Evolutionary conservation across 2,888 invertebrate genomes (phyloP), one percentile per base, ranked within the genome.

Genomic region (Drosophila aldrichi): DNA sequence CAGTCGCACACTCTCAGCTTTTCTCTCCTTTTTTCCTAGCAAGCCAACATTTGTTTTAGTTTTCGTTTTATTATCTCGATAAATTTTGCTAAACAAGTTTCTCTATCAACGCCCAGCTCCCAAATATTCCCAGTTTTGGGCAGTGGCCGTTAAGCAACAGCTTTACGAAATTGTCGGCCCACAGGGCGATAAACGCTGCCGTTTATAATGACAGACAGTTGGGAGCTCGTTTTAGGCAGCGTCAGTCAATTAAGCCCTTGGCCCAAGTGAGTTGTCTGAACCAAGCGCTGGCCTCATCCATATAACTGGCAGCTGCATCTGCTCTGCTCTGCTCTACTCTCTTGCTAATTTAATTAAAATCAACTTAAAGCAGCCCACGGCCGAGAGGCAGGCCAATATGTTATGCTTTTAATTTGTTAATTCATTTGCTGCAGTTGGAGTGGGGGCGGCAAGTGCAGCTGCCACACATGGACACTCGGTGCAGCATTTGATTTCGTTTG

Each of bases 331-430:
- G 25, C 25, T 25, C 25, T 25, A 7, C 46, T 46, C 9, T 10
- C 65, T 61, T 57, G 65, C 74, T 87, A 86, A 87, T 87, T 87
- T 81, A 87, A 87, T 87, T 87, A 87, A 88, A 88, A 80, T 76
- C 80, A 86, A 88, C 86, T 88, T 81, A 78, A 74, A 72, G 80
- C 81, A 73, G 70, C 52, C 60, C 25, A 63, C 44, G 62, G 54
- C 70, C 60, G 78, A 36, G 29, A 56, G 54, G 70, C 70, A 54
- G 71, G 75, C 82, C 87, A 84, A 87, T 84, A 86, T 86, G 87
- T 76, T 71, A 81, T 79, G 77, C 84, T 87, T 84, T 84, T 84
- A 87, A 84, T 84, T 84, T 87, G 84, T 84, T 84, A 84, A 87
- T 84, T 87, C 87, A 84, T 87, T 87, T 87, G 72, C 87, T 58